These are phyloP conservation scores for Zaprionus lachaisei DNA, from an alignment of 1,140 invertebrate species.

Conservation along the genomic window DNA sequence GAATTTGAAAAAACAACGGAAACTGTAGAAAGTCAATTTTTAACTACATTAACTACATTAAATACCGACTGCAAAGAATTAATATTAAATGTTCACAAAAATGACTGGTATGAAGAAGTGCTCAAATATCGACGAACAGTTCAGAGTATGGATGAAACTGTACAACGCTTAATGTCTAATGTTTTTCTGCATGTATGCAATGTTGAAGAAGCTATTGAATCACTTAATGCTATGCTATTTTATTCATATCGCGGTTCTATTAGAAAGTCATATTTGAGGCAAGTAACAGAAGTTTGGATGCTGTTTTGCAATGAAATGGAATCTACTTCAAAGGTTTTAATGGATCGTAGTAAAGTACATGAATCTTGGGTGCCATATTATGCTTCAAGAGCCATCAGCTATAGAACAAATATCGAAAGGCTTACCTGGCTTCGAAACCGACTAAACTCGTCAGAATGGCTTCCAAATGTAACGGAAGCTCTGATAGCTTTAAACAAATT, in stretches of 20 bases:
- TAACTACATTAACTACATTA: conserved; percentile 87
- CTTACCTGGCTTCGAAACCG: conserved; percentile 59
- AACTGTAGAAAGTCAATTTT: conserved; percentile 90
- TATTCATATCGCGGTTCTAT: conserved; percentile 89
- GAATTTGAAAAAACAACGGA: conserved; percentile 90
- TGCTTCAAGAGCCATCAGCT: conserved; percentile 86
- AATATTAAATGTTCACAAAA: conserved; percentile 90
- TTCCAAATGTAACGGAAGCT: conserved; percentile 56
- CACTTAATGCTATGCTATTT: conserved; percentile 88
- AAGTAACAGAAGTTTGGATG: conserved; percentile 88
- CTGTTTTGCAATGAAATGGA: conserved; percentile 91
- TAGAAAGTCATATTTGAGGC: conserved; percentile 86
- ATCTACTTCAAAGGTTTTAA: conserved; percentile 89
- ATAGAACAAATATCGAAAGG: conserved; percentile 61
- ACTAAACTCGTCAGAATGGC: conserved; percentile 65
- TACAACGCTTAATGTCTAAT: conserved; percentile 89
- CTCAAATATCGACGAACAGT: conserved; percentile 88
- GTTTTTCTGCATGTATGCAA: conserved; percentile 89
- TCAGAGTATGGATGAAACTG: conserved; percentile 88
- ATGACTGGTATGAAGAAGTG: conserved; percentile 88
- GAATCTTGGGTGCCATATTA: conserved; percentile 88
- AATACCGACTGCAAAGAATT: conserved; percentile 86
- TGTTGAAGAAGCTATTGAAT: conserved; percentile 89
- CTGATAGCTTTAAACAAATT: conserved; percentile 46
- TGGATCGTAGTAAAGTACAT: conserved; percentile 87